These are phyloP conservation scores for Aleiodes testaceus DNA, from an alignment of 2,888 invertebrate species.

Conservation along the genomic window DNA sequence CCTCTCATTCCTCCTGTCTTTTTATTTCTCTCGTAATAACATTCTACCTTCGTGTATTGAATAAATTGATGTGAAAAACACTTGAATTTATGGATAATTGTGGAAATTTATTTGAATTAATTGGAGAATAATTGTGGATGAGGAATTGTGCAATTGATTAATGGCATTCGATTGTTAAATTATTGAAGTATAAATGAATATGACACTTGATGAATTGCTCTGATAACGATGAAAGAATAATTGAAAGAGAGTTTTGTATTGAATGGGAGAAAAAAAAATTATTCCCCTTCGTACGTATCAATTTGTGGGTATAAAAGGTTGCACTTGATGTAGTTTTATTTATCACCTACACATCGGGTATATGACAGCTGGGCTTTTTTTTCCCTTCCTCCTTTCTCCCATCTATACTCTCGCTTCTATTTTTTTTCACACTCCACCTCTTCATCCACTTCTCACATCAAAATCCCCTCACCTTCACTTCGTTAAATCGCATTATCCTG, in stretches of 20 bases:
- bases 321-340: conserved; percentile 68
- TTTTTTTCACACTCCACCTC: conserved; percentile 30
- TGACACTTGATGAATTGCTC: no score
- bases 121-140: background rate
- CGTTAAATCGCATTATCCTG: conserved; percentile 65
- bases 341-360: conserved; percentile 59
- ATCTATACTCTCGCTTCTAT: conserved; percentile 28
- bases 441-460: conserved; percentile 2
- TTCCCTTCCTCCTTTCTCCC: conserved; percentile 12
- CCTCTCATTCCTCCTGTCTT: conserved; percentile 24
- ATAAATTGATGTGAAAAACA: conserved; percentile 29
- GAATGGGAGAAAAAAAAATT: background rate
- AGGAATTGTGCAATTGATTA: no score
- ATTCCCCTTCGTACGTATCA: conserved; percentile 55
- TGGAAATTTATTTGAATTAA: background rate
- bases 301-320: conserved; percentile 64
- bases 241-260: conserved; percentile 2
- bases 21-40: conserved; percentile 16
- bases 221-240: conserved; percentile 39
- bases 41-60: conserved; percentile 33
- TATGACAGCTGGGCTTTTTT: background rate
- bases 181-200: no score
- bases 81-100: conserved; percentile 3
- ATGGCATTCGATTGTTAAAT: no score
- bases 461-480: conserved; percentile 47